Evolutionary conservation across 2,113 vertebrate species (phyloP), one percentile per base, ranked within the genome.

Genomic region (Lutjanus erythropterus): DNA sequence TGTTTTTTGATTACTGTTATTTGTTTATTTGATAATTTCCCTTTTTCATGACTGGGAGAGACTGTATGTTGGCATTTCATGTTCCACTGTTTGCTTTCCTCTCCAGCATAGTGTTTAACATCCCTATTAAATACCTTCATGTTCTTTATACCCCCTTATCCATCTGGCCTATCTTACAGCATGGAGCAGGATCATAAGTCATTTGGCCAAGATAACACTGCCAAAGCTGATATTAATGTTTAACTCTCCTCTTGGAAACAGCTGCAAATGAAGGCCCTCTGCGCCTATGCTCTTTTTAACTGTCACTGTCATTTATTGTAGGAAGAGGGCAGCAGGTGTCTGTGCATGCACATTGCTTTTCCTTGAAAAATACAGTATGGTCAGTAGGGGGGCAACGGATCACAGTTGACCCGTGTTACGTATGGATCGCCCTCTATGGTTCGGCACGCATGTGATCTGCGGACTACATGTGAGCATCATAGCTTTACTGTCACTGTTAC

Each of bases 211-310:
- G 56, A 65, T 85, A 65, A 71, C 50, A 9, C 21, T 52, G 18
- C 31, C 47, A 52, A 44, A 52, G 41, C 27, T 66, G 46, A 52
- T 55, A 81, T 81, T 67, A 65, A 83, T 83, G 61, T 86, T 83
- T 77, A 83, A 83, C 81, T 71, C 46, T 18, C 50, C 75, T 71
- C 75, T 75, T 53, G 52, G 80, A 85, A 82, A 69, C 25, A 1
- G 42, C 58, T 39, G 52, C 67, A 50, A 78, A 67, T 66, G 60
- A 71, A 72, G 44, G 66, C 46, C 37, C 29, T 41, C 56, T 58
- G 29, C 53, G 35, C 44, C 37, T 60, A 80, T 65, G 31, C n/a
- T 25, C 74, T 70, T 55, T 74, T 81, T 66, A 84, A 61, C 69
- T 59, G 59, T 59, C 52, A 76, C 60, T 80, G 59, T 50, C 8